Conservation (phyloP, 2,113 vertebrate genomes). For the Craseonycteris thonglongyai region DNA sequence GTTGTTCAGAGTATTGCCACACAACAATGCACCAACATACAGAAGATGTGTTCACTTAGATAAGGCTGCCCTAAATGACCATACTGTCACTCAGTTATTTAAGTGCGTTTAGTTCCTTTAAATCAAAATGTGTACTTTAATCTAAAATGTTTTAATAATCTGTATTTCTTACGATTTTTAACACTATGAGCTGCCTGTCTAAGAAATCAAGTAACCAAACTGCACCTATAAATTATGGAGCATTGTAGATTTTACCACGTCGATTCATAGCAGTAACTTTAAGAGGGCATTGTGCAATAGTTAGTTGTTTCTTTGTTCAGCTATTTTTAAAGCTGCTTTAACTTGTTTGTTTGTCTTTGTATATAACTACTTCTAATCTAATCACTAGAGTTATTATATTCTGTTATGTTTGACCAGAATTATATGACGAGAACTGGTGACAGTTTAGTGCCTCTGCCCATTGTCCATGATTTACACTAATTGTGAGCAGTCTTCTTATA, state of each 20-base stretch:
- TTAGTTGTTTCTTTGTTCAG: slow-evolving; percentile 82
- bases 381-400: slow-evolving; percentile 82
- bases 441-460: slow-evolving; percentile 81
- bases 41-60: slow-evolving; percentile 65
- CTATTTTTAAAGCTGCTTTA: slow-evolving; percentile 85
- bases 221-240: slow-evolving; percentile 75
- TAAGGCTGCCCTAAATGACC: slow-evolving; percentile 49
- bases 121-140: slow-evolving; percentile 75
- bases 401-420: slow-evolving; percentile 78
- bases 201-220: slow-evolving; percentile 81
- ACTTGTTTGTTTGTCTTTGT: slow-evolving; percentile 83
- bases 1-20: slow-evolving; percentile 67
- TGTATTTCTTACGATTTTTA: slow-evolving; percentile 76
- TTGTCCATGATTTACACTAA: slow-evolving; percentile 74
- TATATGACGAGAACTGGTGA: slow-evolving; percentile 76
- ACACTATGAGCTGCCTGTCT: slow-evolving; percentile 83
- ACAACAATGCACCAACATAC: background rate
- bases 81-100: slow-evolving; percentile 66
- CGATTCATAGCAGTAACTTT: slow-evolving; percentile 82
- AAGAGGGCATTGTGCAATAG: slow-evolving; percentile 90
- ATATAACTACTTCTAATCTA: slow-evolving; percentile 82
- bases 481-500: slow-evolving; percentile 68
- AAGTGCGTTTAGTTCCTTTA: slow-evolving; percentile 69
- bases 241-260: slow-evolving; percentile 77
- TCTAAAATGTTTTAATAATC: slow-evolving; percentile 63